Percentiles rank a stretch among this genome's conserved stretches.
Evolutionary conservation across 2,113 vertebrate genomes (phyloP).

Genomic region (Maccullochella peelii): DNA sequence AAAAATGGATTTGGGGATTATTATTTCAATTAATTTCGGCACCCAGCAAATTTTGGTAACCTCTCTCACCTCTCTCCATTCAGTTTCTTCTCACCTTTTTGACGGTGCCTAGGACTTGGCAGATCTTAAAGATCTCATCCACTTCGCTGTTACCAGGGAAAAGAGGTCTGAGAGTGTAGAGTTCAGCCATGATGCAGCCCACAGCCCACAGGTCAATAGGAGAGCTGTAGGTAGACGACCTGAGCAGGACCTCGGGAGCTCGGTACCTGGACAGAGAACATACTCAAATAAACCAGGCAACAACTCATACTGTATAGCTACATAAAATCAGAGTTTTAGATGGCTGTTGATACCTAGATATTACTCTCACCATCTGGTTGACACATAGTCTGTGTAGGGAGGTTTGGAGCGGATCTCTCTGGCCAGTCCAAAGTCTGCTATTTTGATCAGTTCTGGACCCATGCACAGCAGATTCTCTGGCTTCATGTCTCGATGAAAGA

Average conservation of each 20-base stretch:
- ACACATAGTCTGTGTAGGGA: constrained; percentile 98
- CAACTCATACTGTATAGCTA: background rate
- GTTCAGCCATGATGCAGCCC: constrained; percentile 98
- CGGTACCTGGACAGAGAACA: constrained; percentile 88
- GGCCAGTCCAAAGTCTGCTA: constrained; percentile 98
- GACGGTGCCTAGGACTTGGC: constrained; percentile 96
- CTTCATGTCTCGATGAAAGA: constrained; percentile 99
- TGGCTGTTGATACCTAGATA: background rate
- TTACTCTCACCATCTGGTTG: constrained; percentile 92
- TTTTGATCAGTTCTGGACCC: constrained; percentile 98
- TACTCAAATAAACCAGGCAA: background rate
- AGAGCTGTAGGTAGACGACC: constrained; percentile 93
- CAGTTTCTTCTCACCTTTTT: constrained; percentile 88
- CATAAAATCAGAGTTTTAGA: constrained; percentile 12
- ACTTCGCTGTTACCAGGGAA: constrained; percentile 99
- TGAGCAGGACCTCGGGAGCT: constrained; percentile 95
- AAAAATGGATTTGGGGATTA: background rate
- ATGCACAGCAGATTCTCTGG: constrained; percentile 98
- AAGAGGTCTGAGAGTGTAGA: constrained; percentile 95
- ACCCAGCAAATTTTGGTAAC: too few relatives aligned
- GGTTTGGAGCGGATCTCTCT: constrained; percentile 96
- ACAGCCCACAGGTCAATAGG: constrained; percentile 98
- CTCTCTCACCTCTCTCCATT: too few relatives aligned
- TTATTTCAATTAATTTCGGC: background rate
- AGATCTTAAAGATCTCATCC: constrained; percentile 99